Conservation (phyloP, 2,888 invertebrate species). For the Acleris sparsana region DNA sequence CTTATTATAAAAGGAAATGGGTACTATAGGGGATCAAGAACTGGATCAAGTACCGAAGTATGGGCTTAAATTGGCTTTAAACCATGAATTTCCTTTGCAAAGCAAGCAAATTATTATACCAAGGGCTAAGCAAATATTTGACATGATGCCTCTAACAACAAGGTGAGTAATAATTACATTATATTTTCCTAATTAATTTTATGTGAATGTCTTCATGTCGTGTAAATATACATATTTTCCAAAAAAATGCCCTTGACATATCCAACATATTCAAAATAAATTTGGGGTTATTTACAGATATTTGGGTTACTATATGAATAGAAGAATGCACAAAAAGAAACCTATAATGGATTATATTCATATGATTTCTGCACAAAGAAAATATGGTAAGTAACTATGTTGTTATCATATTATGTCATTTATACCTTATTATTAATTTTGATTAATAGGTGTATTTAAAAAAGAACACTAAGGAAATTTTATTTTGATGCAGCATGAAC, state of each 20-base stretch:
- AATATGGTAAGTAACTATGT: conserved; percentile 87
- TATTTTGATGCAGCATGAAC: too few species aligned
- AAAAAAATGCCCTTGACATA: too few species aligned
- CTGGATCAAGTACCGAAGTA: conserved; percentile 82
- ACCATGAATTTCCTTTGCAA: conserved; percentile 89
- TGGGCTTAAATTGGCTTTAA: conserved; percentile 89
- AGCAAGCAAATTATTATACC: conserved; percentile 87
- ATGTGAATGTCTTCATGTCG: neutral
- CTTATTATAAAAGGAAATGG: conserved; percentile 31
- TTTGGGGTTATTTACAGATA: conserved; percentile 83
- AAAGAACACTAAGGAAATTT: too few species aligned
- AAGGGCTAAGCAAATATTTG: conserved; percentile 86
- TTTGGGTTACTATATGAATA: conserved; percentile 86
- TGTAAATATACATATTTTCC: neutral
- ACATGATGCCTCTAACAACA: conserved; percentile 87
- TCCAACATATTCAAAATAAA: neutral
- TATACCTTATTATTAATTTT: conserved; percentile 27
- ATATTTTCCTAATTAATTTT: neutral
- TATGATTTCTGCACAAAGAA: conserved; percentile 88
- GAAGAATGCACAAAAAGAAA: conserved; percentile 84
- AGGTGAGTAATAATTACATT: conserved; percentile 78
- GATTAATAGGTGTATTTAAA: neutral
- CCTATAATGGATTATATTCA: conserved; percentile 92
- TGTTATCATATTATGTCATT: neutral
- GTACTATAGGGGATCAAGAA: conserved; percentile 44